These are phyloP conservation scores for Schrankia costaestrigalis DNA, from an alignment of 2,888 invertebrate species.

Conservation along the genomic window DNA sequence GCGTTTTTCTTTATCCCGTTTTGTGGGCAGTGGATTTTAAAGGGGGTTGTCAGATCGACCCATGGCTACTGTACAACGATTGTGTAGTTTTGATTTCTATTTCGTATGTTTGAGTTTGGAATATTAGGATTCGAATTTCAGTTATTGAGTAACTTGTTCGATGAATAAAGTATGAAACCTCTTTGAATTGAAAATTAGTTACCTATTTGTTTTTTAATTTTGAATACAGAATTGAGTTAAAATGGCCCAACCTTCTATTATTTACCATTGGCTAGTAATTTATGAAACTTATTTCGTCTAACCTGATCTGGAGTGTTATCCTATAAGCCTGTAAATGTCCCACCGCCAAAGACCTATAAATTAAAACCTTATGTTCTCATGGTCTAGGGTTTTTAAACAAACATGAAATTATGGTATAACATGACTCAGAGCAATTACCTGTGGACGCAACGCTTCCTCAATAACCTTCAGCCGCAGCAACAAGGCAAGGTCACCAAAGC, in stretches of 20 bases:
- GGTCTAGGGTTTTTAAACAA: no score
- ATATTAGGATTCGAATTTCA: slow-evolving; percentile 29
- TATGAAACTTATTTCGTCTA: no score
- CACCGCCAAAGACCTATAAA: no score
- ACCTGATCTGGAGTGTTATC: no score
- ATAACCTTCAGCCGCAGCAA: no score
- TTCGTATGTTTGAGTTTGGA: slow-evolving; percentile 36
- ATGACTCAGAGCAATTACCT: no score
- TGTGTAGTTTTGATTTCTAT: slow-evolving; percentile 74
- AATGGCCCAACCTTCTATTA: not conserved
- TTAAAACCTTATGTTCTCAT: no score
- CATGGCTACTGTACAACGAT: slow-evolving; percentile 64
- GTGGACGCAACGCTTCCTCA: no score
- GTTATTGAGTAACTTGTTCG: slow-evolving; percentile 20
- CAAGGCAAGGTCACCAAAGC: no score
- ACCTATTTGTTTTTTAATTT: slow-evolving; percentile 18
- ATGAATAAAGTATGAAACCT: slow-evolving; percentile 31
- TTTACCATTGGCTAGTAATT: not conserved
- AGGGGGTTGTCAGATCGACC: slow-evolving; percentile 71
- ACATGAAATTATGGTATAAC: no score
- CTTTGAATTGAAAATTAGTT: slow-evolving; percentile 20
- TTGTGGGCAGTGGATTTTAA: slow-evolving; percentile 62
- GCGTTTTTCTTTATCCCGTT: slow-evolving; percentile 15
- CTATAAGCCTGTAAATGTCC: no score
- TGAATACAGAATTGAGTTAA: slow-evolving; percentile 13